phyloP scores from a whole-genome alignment of 2,113 vertebrate species.

The Hyperoodon ampullatus region DNA sequence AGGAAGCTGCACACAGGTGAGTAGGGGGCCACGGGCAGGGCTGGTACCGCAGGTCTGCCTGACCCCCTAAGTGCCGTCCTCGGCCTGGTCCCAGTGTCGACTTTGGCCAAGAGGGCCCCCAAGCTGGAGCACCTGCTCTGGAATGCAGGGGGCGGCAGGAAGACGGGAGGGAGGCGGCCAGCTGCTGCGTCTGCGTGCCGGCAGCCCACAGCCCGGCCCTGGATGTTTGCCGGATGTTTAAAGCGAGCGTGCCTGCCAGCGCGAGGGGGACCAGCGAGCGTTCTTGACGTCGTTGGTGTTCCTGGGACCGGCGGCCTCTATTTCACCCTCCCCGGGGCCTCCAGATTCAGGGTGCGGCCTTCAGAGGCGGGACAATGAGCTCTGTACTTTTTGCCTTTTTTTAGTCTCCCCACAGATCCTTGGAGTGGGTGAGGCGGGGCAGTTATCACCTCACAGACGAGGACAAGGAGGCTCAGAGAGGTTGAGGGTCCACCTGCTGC shows the following conservation, averaged over 20 bases:
- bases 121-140: neutral
- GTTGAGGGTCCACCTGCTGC: too few relatives aligned
- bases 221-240: neutral
- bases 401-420: neutral
- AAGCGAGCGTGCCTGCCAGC: rapidly evolving
- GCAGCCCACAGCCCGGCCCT: neutral
- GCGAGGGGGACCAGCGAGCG: rapidly evolving
- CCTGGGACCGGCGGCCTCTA: neutral
- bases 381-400: neutral
- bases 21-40: neutral
- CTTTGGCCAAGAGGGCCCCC: neutral
- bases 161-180: neutral
- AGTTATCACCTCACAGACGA: neutral
- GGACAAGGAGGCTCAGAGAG: rapidly evolving
- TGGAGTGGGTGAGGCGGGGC: neutral
- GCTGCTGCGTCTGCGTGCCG: neutral
- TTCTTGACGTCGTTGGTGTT: too few relatives aligned
- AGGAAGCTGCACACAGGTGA: neutral
- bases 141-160: neutral
- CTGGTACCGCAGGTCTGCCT: neutral
- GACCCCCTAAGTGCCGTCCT: neutral
- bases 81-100: neutral
- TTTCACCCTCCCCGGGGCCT: neutral
- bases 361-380: neutral
- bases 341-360: neutral